phyloP scores from a whole-genome alignment of 2,113 vertebrate genomes.

The Parus major region DNA sequence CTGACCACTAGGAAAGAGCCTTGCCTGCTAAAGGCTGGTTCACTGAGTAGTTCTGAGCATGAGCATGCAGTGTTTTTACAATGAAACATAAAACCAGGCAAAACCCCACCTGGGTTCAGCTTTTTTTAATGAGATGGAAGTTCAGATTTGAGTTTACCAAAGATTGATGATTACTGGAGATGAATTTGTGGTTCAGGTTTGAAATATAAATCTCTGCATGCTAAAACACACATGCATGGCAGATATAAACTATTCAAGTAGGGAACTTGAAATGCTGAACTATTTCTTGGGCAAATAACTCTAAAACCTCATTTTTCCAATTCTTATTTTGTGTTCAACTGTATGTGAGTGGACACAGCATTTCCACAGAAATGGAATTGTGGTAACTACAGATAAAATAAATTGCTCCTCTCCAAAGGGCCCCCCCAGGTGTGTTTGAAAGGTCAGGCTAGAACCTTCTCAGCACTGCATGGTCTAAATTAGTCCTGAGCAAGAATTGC shows the following conservation, averaged over 20 bases:
- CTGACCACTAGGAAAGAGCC: not conserved
- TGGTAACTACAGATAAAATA: not conserved
- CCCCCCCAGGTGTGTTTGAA: not conserved
- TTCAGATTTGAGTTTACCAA: not conserved
- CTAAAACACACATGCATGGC: not conserved
- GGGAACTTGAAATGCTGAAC: not conserved
- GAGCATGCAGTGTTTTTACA: not conserved
- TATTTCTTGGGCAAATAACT: not conserved
- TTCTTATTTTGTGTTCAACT: not conserved
- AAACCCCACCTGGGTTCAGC: not conserved
- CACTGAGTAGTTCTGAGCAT: not conserved
- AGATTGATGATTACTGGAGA: not conserved
- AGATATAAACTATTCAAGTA: not conserved
- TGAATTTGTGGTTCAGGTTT: not conserved
- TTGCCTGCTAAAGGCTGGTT: not conserved
- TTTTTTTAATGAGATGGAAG: not conserved
- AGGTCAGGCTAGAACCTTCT: conserved; percentile 12
- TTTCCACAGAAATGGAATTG: not conserved
- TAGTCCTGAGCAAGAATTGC: not conserved
- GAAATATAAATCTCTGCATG: not conserved
- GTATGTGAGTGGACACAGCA: not conserved
- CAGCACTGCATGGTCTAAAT: not conserved
- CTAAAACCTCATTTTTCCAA: not conserved
- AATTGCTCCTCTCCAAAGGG: not conserved
- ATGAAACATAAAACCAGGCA: not conserved